Percentiles rank a stretch among this genome's conserved stretches.
phyloP scores from a whole-genome alignment of 1,140 invertebrate genomes.

The Ceratosolen solmsi region DNA sequence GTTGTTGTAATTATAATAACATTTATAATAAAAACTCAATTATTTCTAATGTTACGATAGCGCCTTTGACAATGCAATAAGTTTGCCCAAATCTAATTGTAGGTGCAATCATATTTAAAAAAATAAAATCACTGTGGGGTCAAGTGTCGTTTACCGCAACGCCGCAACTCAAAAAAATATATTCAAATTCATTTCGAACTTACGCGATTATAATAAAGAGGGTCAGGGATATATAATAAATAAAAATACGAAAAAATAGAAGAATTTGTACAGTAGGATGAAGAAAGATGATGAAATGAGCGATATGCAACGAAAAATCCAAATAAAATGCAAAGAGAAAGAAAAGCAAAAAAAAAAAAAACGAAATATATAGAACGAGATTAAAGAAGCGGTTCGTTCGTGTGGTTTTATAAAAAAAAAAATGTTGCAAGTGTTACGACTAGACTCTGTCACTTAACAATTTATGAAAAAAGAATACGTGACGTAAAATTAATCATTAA shows the following conservation, averaged over 20 bases:
- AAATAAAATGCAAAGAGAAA: not conserved
- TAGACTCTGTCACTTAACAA: slow-evolving; percentile 24
- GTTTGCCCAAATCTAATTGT: not conserved
- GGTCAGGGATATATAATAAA: not conserved
- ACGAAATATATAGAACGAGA: not conserved
- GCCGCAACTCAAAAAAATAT: not conserved
- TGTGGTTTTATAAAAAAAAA: slow-evolving; percentile 26
- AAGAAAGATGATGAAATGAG: slow-evolving; percentile 37
- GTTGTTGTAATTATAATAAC: no score
- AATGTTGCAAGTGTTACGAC: slow-evolving; percentile 4
- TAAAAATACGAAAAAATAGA: not conserved
- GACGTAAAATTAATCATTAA: slow-evolving; percentile 27
- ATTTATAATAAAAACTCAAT: no score
- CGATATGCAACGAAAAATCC: not conserved
- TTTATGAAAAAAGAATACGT: not conserved
- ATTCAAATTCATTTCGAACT: slow-evolving; percentile 27
- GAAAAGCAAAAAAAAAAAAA: not conserved
- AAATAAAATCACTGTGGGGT: not conserved
- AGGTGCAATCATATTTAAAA: not conserved
- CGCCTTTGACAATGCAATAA: not conserved
- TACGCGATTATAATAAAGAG: not conserved
- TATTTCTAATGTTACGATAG: not conserved
- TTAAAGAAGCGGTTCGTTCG: slow-evolving; percentile 40
- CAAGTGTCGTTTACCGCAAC: slow-evolving; percentile 12
- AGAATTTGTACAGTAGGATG: not conserved